Evolutionary conservation across 2,113 vertebrate species (phyloP), one percentile per base, ranked within the genome.

Genomic region (Etia nguti): DNA sequence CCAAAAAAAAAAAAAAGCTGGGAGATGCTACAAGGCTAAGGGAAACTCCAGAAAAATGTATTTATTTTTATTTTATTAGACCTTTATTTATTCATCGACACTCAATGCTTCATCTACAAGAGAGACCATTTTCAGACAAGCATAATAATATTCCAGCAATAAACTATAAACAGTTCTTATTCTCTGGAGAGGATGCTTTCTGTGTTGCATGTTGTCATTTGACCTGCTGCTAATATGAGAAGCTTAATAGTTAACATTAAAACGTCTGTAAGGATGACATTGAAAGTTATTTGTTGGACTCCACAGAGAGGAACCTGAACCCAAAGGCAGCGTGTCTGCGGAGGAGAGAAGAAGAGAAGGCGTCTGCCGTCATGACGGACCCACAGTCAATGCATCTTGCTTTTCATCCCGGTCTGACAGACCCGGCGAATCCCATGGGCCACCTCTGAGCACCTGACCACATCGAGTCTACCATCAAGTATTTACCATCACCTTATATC

Each of bases 261-360:
- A 52, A 48, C 1, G 1, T 29, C 70, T 75, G 43, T 77, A 20
- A 50, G 26, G 16, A n/a, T 12, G 26, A 77, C 10, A 31, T 77
- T 8, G 8, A 77, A 77, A 31, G 16, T 50, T 86, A 88, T 90
- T 94, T 81, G 86, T 55, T 82, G 62, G 70, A 26, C 75, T 85
- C 16, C 95, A 89, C 36, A 99, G 98, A 99, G 93, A 97, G 98
- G 92, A 99, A 99, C 94, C 96, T 99, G 89, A 99, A 99, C 95
- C 98, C 98, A 54, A 99, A 99, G 97, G 97, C 98, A 90, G 98
- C 98, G 88, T 99, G 98, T 97, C 97, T 99, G 97, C 97, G 98
- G 94, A 97, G 97, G 95, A 97, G 98, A 95, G 98, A 99, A 96
- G 98, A 99, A 93, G 98, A 99, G 95, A 99, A 98, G 95, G 97